phyloP scores from a whole-genome alignment of 1,140 invertebrate genomes.

The Monomorium pharaonis region DNA sequence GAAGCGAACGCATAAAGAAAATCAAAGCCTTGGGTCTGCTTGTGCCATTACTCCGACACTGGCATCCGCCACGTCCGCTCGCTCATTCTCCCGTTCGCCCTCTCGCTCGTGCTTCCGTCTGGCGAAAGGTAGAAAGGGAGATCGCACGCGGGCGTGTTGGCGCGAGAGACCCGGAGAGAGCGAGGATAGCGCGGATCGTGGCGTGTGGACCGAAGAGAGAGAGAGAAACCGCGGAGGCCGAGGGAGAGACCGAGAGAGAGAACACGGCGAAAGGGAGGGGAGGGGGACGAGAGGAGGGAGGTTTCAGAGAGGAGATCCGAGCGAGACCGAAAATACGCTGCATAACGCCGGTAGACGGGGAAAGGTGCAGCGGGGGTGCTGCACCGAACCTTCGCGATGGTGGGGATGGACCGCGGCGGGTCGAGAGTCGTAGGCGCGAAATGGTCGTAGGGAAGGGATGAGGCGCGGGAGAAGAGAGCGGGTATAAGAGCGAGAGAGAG shows the following conservation, averaged over 20 bases:
- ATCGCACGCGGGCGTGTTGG: not conserved
- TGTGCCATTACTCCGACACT: conserved; percentile 36
- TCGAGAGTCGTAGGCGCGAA: conserved; percentile 8
- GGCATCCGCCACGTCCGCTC: conserved; percentile 33
- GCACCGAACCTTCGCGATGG: not conserved
- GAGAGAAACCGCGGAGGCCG: not conserved
- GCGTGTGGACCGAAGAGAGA: not conserved
- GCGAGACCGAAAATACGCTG: conserved; percentile 58
- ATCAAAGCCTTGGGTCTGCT: conserved; percentile 27
- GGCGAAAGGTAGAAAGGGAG: conserved; percentile 4
- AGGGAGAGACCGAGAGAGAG: not conserved
- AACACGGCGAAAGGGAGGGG: too few species aligned
- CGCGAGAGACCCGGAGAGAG: conserved; percentile 12
- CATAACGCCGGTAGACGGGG: not conserved
- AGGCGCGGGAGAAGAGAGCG: not conserved
- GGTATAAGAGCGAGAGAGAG: not conserved
- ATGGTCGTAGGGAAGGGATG: not conserved
- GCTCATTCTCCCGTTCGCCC: conserved; percentile 10
- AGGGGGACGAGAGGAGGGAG: not conserved
- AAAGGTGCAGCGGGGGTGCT: conserved; percentile 42
- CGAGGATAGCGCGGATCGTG: not conserved
- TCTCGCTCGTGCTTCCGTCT: conserved; percentile 20
- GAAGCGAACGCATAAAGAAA: conserved; percentile 13
- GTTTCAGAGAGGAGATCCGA: not conserved
- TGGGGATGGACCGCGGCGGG: conserved; percentile 4